A percentile compares a stretch with the other conserved stretches of the same genome.
Evolutionary conservation across 2,797 vertebrate genomes (phyloP).

Genomic region (Falco naumanni): DNA sequence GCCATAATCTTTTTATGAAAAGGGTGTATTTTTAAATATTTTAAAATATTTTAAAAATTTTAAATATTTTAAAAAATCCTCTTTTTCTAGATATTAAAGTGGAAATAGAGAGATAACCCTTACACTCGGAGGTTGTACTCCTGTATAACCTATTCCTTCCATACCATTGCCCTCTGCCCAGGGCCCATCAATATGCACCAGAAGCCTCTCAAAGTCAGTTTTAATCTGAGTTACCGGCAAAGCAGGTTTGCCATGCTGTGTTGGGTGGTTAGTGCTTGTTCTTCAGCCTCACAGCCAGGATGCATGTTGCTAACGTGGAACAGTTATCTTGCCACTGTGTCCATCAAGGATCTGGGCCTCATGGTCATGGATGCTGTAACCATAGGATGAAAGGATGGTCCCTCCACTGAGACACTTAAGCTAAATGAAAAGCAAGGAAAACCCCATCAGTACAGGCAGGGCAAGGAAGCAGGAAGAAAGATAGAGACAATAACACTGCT

Average conservation of each 20-base stretch:
- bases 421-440: background rate
- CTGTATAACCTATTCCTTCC: background rate
- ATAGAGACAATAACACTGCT: background rate
- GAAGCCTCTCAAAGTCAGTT: background rate
- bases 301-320: fast-evolving
- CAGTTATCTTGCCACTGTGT: background rate
- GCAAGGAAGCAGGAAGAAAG: background rate
- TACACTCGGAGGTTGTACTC: background rate
- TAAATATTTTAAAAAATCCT: background rate
- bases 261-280: background rate
- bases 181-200: fast-evolving
- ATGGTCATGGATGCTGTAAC: background rate
- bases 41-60: background rate
- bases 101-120: background rate
- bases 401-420: background rate
- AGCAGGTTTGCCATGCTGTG: background rate
- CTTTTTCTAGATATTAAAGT: background rate
- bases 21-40: background rate
- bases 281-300: background rate
- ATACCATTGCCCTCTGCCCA: background rate
- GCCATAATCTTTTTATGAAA: background rate
- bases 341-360: background rate
- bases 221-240: background rate
- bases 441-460: background rate
- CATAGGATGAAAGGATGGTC: background rate